These are phyloP conservation scores for Diplosoma virens DNA, from an alignment of 23 tunicate genomes.

Conservation along the genomic window DNA sequence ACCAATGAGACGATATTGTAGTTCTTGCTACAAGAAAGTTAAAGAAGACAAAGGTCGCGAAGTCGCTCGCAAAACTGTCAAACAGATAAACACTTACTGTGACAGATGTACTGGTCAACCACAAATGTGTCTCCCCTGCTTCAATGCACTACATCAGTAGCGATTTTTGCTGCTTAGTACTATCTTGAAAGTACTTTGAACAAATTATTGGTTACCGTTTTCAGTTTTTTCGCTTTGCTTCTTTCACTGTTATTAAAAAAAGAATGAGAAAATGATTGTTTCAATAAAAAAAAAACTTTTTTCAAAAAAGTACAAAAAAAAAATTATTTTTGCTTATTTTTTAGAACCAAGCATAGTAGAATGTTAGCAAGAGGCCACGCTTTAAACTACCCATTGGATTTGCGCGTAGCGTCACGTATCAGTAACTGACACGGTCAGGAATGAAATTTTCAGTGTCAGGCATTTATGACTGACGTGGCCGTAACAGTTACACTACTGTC, in stretches of 20 bases:
- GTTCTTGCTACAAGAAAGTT: slow-evolving; percentile 6
- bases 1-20: slow-evolving; percentile 13
- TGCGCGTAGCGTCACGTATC: slow-evolving; percentile 17
- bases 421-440: slow-evolving; percentile 16
- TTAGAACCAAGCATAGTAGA: slow-evolving; percentile 25
- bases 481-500: slow-evolving; percentile 8
- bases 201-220: not conserved
- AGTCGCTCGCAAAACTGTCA: slow-evolving; percentile 25
- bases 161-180: slow-evolving; percentile 16
- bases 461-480: slow-evolving; percentile 36
- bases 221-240: slow-evolving; percentile 3
- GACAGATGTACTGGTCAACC: slow-evolving; percentile 24
- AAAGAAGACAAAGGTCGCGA: slow-evolving; percentile 8
- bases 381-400: slow-evolving; percentile 12
- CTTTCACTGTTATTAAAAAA: slow-evolving; percentile 6
- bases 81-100: slow-evolving; percentile 4
- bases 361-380: slow-evolving; percentile 33
- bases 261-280: slow-evolving; percentile 9
- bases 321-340: slow-evolving; percentile 7
- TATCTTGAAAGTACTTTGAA: slow-evolving; percentile 24
- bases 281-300: not conserved
- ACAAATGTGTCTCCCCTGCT: slow-evolving; percentile 19
- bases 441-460: slow-evolving; percentile 24
- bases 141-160: slow-evolving; percentile 17
- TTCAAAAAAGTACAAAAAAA: not conserved